These are phyloP conservation scores for Brachionichthys hirsutus DNA, from an alignment of 2,113 vertebrate genomes.

Conservation along the genomic window DNA sequence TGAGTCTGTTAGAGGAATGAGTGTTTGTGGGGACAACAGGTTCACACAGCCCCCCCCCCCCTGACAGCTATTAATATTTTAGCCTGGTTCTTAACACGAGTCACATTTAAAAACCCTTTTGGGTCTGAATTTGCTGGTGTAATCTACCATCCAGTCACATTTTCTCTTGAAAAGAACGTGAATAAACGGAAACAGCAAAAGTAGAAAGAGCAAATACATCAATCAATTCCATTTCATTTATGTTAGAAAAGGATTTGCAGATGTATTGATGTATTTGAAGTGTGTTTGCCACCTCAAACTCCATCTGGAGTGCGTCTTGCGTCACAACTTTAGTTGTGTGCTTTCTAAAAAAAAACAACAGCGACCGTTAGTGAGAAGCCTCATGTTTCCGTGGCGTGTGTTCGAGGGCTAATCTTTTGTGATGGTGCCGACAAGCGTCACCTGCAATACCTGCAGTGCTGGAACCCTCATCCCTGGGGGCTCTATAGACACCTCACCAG, in stretches of 20 bases:
- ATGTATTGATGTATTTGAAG: too few species aligned
- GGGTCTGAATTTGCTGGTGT: not conserved
- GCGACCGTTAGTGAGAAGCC: constrained; percentile 50
- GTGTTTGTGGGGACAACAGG: constrained; percentile 19
- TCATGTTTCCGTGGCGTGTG: constrained; percentile 30
- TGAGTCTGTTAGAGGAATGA: constrained; percentile 20
- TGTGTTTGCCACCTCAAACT: too few species aligned
- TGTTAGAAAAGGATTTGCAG: too few species aligned
- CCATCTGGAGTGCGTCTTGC: too few species aligned
- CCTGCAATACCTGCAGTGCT: constrained; percentile 57
- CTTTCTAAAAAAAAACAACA: constrained; percentile 18
- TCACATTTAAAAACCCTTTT: constrained; percentile 10
- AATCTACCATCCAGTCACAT: not conserved
- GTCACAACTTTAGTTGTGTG: too few species aligned
- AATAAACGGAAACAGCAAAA: too few species aligned
- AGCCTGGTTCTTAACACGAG: not conserved
- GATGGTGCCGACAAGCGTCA: constrained; percentile 39
- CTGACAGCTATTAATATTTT: not conserved
- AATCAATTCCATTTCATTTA: too few species aligned
- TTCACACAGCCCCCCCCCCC: constrained; percentile 15
- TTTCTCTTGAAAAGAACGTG: not conserved
- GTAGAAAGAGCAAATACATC: too few species aligned
- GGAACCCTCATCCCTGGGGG: constrained; percentile 18
- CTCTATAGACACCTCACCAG: constrained; percentile 24
- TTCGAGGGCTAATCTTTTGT: constrained; percentile 45